Conservation (phyloP, 2,888 invertebrate genomes). For the Ichneumon xanthorius region DNA sequence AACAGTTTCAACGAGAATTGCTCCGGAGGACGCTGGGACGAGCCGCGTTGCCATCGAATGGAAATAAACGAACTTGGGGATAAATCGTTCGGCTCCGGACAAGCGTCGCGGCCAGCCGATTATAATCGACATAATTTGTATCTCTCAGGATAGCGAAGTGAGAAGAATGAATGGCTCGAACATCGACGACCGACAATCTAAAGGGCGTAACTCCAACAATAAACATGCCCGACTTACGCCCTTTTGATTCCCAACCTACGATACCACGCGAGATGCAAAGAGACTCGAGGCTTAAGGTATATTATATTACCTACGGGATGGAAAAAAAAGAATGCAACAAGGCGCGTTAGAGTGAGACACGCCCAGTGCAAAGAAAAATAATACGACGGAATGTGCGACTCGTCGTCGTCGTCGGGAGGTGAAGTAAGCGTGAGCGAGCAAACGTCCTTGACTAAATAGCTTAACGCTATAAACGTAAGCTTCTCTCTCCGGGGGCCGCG, state of each 20-base stretch:
- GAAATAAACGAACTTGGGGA: slow-evolving; percentile 14
- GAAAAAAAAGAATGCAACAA: background rate
- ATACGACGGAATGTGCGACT: slow-evolving; percentile 68
- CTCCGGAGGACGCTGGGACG: background rate
- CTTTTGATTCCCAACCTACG: background rate
- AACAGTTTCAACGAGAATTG: slow-evolving; percentile 8
- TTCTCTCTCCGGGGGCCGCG: slow-evolving; percentile 28
- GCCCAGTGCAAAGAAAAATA: slow-evolving; percentile 62
- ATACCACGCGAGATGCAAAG: background rate
- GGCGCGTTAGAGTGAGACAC: slow-evolving; percentile 56
- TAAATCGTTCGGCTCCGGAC: background rate
- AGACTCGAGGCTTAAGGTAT: slow-evolving; percentile 1
- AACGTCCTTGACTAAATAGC: slow-evolving; percentile 63
- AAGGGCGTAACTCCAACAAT: background rate
- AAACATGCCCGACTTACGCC: background rate
- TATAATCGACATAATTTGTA: slow-evolving; percentile 6
- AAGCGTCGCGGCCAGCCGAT: background rate
- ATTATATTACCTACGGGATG: slow-evolving; percentile 58
- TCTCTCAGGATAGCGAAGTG: background rate
- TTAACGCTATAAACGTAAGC: background rate
- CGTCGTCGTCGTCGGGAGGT: slow-evolving; percentile 40
- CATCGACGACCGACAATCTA: background rate
- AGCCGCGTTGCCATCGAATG: background rate
- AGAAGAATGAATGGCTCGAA: background rate
- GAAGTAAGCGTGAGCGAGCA: slow-evolving; percentile 48